phyloP scores from a whole-genome alignment of 2,888 invertebrate species.

The Drosophila gaucha region DNA sequence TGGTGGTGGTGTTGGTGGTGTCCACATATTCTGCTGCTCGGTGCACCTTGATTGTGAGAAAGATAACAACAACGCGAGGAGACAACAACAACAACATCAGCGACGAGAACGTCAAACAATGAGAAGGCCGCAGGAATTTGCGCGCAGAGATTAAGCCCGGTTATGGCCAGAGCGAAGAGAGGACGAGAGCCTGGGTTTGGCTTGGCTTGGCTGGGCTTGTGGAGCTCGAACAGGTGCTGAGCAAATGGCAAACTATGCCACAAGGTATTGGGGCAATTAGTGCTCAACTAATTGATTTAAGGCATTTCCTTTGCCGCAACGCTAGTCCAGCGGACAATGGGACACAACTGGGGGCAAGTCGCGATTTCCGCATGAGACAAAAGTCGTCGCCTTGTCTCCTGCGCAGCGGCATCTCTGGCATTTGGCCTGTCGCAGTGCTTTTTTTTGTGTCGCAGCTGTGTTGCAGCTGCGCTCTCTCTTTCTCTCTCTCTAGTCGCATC shows the following conservation, averaged over 20 bases:
- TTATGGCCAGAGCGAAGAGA: slow-evolving; percentile 23
- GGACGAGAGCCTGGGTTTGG: slow-evolving; percentile 8
- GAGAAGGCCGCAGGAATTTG: slow-evolving; percentile 78
- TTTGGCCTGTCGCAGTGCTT: slow-evolving; percentile 65
- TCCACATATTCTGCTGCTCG: slow-evolving; percentile 46
- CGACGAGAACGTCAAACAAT: slow-evolving; percentile 61
- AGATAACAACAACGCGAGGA: slow-evolving; percentile 69
- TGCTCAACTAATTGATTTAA: slow-evolving; percentile 85
- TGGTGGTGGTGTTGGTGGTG: slow-evolving; percentile 33
- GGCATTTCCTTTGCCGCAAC: slow-evolving; percentile 84
- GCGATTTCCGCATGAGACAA: slow-evolving; percentile 72
- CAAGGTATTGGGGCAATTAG: slow-evolving; percentile 85
- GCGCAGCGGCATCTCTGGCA: slow-evolving; percentile 65
- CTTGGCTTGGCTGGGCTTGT: background rate
- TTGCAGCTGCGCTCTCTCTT: slow-evolving; percentile 42
- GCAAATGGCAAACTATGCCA: slow-evolving; percentile 82
- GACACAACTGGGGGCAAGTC: slow-evolving; percentile 21
- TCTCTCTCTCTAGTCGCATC: background rate
- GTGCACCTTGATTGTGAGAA: slow-evolving; percentile 80
- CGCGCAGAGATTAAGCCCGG: slow-evolving; percentile 71
- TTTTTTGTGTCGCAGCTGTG: slow-evolving; percentile 40
- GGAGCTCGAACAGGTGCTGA: slow-evolving; percentile 71
- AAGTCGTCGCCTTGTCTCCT: slow-evolving; percentile 68
- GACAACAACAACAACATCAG: slow-evolving; percentile 49
- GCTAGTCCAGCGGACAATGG: slow-evolving; percentile 47